Percentiles rank a stretch among this genome's conserved stretches.
phyloP scores from a whole-genome alignment of 2,797 vertebrate genomes.

The Protonibea diacanthus region DNA sequence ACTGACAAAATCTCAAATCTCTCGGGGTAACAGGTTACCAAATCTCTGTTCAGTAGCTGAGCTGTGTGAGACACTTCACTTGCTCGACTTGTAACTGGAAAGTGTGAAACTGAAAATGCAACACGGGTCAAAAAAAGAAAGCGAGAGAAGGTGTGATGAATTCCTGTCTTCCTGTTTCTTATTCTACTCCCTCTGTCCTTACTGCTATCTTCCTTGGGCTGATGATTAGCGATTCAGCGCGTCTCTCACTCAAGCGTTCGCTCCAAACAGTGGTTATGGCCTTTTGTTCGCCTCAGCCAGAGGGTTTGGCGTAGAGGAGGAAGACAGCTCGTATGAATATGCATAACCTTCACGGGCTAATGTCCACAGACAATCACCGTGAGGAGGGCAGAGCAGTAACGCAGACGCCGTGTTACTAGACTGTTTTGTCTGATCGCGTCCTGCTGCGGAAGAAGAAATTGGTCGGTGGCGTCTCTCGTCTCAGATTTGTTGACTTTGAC shows the following conservation, averaged over 20 bases:
- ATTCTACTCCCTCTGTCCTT: neutral
- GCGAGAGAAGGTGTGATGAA: conserved; percentile 20
- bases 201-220: conserved; percentile 24
- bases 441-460: conserved; percentile 8
- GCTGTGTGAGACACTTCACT: conserved; percentile 28
- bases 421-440: conserved; percentile 46
- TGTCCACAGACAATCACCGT: conserved; percentile 68
- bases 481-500: conserved; percentile 20
- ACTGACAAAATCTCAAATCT: conserved; percentile 20
- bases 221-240: conserved; percentile 65
- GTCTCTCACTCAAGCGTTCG: conserved; percentile 55
- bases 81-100: conserved; percentile 11
- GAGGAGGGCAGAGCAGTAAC: conserved; percentile 28
- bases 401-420: conserved; percentile 34
- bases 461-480: neutral
- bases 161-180: neutral
- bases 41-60: neutral
- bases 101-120: conserved; percentile 46
- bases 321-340: conserved; percentile 72
- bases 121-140: neutral
- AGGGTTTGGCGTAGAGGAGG: conserved; percentile 52
- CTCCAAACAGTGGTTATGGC: conserved; percentile 65
- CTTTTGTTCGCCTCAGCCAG: conserved; percentile 69
- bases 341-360: conserved; percentile 78
- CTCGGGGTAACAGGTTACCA: neutral